These are phyloP conservation scores for Synergus japonicus DNA, from an alignment of 2,888 invertebrate species.

Conservation along the genomic window DNA sequence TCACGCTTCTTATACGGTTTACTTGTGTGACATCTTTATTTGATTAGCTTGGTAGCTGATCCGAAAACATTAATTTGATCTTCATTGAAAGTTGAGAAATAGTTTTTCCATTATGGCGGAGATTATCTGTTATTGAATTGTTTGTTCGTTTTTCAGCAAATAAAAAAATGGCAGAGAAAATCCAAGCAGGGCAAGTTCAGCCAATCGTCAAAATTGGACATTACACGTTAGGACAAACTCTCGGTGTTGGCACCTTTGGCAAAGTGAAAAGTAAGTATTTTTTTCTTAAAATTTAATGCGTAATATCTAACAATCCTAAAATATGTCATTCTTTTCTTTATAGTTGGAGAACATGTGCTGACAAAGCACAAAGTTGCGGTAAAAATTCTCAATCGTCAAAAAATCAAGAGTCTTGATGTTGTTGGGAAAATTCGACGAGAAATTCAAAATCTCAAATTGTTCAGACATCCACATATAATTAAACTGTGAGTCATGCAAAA, in stretches of 20 bases:
- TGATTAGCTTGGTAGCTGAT: background rate
- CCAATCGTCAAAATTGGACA: constrained; percentile 98
- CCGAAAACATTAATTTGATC: background rate
- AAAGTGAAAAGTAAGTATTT: constrained; percentile 93
- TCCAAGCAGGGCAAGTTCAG: constrained; percentile 77
- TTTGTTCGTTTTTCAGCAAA: constrained; percentile 4
- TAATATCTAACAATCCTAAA: constrained; percentile 26
- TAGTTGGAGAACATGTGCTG: constrained; percentile 96
- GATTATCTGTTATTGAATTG: background rate
- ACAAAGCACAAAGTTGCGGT: constrained; percentile 99
- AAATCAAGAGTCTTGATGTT: constrained; percentile 99
- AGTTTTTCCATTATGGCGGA: background rate
- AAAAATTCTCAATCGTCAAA: constrained; percentile 98
- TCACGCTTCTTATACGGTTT: background rate
- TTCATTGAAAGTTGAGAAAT: background rate
- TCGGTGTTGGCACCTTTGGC: constrained; percentile 99
- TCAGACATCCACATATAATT: constrained; percentile 99
- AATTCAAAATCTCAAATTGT: constrained; percentile 99
- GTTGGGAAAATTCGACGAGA: constrained; percentile 99
- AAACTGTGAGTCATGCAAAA: constrained; percentile 84
- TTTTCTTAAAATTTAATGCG: constrained; percentile 3
- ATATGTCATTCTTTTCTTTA: constrained; percentile 57
- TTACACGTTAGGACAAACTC: constrained; percentile 94
- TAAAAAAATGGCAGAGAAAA: constrained; percentile 70
- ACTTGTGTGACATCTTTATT: background rate